phyloP scores from a whole-genome alignment of 2,797 vertebrate species.

The Emydoidea blandingii region DNA sequence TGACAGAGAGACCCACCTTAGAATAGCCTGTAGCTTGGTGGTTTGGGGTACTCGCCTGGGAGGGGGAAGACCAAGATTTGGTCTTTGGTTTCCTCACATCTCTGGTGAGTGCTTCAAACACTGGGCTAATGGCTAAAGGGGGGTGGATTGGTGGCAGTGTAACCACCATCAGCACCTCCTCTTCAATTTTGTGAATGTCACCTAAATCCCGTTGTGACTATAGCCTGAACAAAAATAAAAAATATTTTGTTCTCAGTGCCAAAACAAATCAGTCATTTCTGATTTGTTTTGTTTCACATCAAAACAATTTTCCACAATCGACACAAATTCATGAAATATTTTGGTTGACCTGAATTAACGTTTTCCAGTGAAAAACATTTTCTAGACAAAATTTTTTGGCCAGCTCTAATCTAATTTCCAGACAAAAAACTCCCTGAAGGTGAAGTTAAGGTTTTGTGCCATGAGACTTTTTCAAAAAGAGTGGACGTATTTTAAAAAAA shows the following conservation, averaged over 20 bases:
- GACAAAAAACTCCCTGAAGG: not conserved
- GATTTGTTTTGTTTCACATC: not conserved
- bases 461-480: not conserved
- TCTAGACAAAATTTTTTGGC: not conserved
- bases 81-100: not conserved
- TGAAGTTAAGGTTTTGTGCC: not conserved
- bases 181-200: not conserved
- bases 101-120: not conserved
- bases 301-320: not conserved
- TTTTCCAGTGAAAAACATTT: not conserved
- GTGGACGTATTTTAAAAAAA: not conserved
- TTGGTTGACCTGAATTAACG: not conserved
- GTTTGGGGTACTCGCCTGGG: not conserved
- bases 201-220: no score
- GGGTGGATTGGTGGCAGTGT: no score
- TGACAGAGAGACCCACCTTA: not conserved
- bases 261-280: not conserved
- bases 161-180: not conserved
- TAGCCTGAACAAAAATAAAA: not conserved
- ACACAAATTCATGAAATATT: not conserved
- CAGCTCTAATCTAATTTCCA: not conserved
- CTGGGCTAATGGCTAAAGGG: not conserved
- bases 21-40: not conserved
- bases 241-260: not conserved
- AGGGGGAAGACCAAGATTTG: not conserved